These are phyloP conservation scores for Ophthalmotilapia sp. DNA, from an alignment of 2,113 vertebrate species.

Conservation along the genomic window DNA sequence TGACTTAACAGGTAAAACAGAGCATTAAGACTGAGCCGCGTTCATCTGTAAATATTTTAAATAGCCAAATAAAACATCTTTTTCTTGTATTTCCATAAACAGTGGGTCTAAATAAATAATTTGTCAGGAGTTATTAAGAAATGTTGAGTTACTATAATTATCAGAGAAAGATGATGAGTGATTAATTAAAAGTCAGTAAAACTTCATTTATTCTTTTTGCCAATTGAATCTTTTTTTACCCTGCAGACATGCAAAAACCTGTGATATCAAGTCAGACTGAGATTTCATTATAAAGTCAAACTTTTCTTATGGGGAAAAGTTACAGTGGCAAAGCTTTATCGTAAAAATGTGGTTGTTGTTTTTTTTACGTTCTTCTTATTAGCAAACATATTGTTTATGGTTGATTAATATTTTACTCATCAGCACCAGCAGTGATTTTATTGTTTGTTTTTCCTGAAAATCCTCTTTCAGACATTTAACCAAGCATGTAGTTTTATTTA, in stretches of 20 bases:
- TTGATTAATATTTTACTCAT: not conserved
- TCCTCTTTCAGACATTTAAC: rapidly evolving
- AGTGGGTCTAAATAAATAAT: rapidly evolving
- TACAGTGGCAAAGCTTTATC: rapidly evolving
- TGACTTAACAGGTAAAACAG: no score
- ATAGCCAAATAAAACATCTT: no score
- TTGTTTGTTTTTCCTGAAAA: not conserved
- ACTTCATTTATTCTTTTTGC: rapidly evolving
- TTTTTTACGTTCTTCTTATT: rapidly evolving
- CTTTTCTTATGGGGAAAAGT: rapidly evolving
- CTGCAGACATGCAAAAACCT: not conserved
- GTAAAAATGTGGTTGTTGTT: rapidly evolving
- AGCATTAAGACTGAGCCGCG: no score
- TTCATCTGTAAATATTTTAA: no score
- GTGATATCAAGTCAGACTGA: not conserved
- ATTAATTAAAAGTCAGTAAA: rapidly evolving
- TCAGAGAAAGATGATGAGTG: no score
- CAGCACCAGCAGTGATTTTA: rapidly evolving
- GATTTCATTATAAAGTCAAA: not conserved
- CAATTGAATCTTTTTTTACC: rapidly evolving
- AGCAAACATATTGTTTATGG: not conserved
- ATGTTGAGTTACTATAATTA: not conserved
- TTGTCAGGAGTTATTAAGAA: not conserved
- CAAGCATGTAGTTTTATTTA: rapidly evolving
- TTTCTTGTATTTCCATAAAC: no score